Percentiles rank a stretch among this genome's conserved stretches.
Evolutionary conservation across 2,113 vertebrate species (phyloP).

Genomic region (Daubentonia madagascariensis): DNA sequence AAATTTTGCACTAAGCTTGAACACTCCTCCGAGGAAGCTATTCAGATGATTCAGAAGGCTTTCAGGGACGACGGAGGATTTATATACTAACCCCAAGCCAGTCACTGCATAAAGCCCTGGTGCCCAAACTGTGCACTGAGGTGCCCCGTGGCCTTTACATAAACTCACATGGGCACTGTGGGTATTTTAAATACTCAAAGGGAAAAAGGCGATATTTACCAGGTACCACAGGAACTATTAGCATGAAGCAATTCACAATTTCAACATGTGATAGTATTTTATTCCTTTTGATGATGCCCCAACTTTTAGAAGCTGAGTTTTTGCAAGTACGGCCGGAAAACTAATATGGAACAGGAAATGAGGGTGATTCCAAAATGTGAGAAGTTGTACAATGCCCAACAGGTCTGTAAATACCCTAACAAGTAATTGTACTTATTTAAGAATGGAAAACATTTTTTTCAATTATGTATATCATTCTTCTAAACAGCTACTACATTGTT

Average conservation of each 20-base stretch:
- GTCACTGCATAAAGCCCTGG: not conserved
- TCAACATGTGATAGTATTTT: not conserved
- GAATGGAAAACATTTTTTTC: not conserved
- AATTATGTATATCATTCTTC: not conserved
- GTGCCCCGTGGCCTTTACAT: not conserved
- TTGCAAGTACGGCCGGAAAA: not conserved
- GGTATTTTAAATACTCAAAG: not conserved
- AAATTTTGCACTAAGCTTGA: too few species aligned
- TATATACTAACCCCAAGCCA: not conserved
- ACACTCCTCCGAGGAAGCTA: too few species aligned
- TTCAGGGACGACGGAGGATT: too few species aligned
- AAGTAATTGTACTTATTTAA: not conserved
- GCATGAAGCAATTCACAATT: not conserved
- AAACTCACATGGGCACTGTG: not conserved
- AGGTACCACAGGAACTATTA: not conserved
- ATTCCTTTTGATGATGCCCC: not conserved
- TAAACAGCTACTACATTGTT: not conserved
- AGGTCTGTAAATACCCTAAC: not conserved
- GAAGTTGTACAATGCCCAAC: not conserved
- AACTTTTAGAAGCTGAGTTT: not conserved
- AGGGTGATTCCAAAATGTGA: not conserved
- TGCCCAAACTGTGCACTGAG: not conserved
- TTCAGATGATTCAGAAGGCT: too few species aligned
- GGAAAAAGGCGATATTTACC: not conserved
- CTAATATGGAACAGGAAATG: not conserved